Evolutionary conservation across 2,113 vertebrate species (phyloP).

Genomic region (Sclerurus mexicanus): DNA sequence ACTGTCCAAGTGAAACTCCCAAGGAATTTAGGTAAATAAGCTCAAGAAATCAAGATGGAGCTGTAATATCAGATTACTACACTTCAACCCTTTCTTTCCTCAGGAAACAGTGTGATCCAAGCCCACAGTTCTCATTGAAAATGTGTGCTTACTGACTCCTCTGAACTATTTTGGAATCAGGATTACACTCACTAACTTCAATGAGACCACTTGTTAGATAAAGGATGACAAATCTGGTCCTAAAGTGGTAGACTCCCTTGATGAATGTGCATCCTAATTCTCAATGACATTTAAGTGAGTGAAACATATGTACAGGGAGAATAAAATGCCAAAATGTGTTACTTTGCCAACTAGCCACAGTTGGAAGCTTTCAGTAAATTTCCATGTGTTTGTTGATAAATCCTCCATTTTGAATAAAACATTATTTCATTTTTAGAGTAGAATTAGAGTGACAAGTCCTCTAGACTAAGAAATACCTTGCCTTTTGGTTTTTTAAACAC

Average conservation of each 20-base stretch:
- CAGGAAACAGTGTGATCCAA: background rate
- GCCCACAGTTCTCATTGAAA: background rate
- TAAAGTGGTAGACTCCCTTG: background rate
- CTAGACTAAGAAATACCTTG: background rate
- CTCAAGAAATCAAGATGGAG: background rate
- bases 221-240: background rate
- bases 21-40: constrained; percentile 7
- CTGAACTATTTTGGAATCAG: background rate
- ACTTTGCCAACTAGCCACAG: constrained; percentile 12
- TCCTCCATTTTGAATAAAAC: constrained; percentile 22
- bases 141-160: background rate
- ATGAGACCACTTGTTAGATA: background rate
- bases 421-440: background rate
- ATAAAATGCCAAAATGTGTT: constrained; percentile 10
- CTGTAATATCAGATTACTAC: background rate
- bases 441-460: background rate
- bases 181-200: background rate
- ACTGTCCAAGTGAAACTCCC: background rate
- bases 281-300: constrained; percentile 31
- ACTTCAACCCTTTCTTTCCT: background rate
- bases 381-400: constrained; percentile 30
- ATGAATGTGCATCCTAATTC: constrained; percentile 22
- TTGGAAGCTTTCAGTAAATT: constrained; percentile 33
- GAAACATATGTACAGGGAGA: constrained; percentile 41
- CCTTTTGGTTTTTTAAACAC: background rate